Base-by-base conservation (phyloP, 1,140 invertebrate genomes). In the Drosophila persimilis region DNA sequence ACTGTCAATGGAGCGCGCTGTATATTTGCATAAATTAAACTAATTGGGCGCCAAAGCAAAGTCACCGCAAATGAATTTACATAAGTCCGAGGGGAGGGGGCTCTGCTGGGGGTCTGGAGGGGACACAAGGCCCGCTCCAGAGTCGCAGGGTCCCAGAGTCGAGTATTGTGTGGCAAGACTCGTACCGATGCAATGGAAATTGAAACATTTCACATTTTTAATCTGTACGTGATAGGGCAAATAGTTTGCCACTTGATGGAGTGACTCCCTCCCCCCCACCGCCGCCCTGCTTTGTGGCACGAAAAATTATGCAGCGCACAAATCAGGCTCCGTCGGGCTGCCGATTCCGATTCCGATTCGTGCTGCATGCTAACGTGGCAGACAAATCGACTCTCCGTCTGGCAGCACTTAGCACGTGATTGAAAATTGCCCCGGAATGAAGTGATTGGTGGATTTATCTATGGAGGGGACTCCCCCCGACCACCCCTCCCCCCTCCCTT, bases 141-240 rank as follows among this genome's bases (percentile, higher is more conserved):
- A 26, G 5, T 26, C 24, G 24, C 24, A 44, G 65, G 13, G 44
- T 43, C 63, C 31, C 7, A 20, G 20, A 43, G 15, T 48, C 17
- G 45, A 41, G 58, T 26, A 17, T 39, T 41, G 78, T 80, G 61
- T 52, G 80, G 78, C 53, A 81, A 81, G 69, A 56, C 20, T 20
- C 20, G 20, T 20, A 20, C 20, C 20, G 20, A 20, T 20, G 54
- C 46, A 46, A 39, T 13, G 20, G 64, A 54, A 2, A 86, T 86
- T 86, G 81, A 88, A 86, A 80, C 81, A 88, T 81, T 81, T 86
- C 83, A 86, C 81, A 86, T 86, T 86, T 88, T 86, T 86, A 86
- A 86, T 86, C 88, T 86, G 81, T 86, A 86, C 81, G 81, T 86
- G 81, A 86, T 86, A 86, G 81, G 81, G 81, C 81, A 86, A 86